A percentile compares a stretch with the other conserved stretches of the same genome.
Evolutionary conservation across 2,113 vertebrate genomes (phyloP).

Genomic region (Corydoras sp.): DNA sequence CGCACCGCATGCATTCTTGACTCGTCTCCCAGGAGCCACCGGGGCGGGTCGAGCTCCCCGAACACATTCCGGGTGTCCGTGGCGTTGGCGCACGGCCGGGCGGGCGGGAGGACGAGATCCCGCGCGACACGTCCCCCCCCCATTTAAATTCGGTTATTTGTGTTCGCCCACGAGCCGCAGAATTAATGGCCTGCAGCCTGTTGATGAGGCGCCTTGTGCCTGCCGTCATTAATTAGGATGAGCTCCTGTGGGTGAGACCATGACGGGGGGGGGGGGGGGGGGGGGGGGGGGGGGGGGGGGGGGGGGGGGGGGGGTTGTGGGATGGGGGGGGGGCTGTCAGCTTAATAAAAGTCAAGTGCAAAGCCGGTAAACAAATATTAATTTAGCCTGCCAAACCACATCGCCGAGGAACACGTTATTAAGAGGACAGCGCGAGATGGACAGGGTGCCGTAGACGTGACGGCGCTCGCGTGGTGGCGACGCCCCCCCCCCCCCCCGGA

Average conservation of each 20-base stretch:
- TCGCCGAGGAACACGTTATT: too few relatives aligned
- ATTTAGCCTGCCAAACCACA: too few relatives aligned
- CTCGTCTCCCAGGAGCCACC: neutral
- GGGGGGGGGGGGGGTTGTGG: too few relatives aligned
- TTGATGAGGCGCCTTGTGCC: neutral
- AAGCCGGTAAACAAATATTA: too few relatives aligned
- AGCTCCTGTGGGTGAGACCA: neutral
- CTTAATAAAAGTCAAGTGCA: too few relatives aligned
- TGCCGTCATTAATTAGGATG: neutral
- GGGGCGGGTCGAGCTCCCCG: neutral
- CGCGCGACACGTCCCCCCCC: neutral
- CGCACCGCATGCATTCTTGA: neutral
- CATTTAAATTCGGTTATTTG: constrained; percentile 1
- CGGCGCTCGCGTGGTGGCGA: too few relatives aligned
- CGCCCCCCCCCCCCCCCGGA: too few relatives aligned
- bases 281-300: too few relatives aligned
- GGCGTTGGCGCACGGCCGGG: neutral
- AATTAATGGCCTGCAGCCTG: neutral
- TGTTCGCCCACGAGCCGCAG: neutral
- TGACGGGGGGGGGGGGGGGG: neutral
- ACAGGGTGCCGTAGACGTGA: too few relatives aligned
- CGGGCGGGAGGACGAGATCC: neutral
- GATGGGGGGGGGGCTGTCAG: too few relatives aligned
- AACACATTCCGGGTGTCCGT: neutral
- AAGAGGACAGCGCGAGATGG: too few relatives aligned